Base-by-base conservation (phyloP, 2,113 vertebrate genomes). In the Cephalopterus ornatus region DNA sequence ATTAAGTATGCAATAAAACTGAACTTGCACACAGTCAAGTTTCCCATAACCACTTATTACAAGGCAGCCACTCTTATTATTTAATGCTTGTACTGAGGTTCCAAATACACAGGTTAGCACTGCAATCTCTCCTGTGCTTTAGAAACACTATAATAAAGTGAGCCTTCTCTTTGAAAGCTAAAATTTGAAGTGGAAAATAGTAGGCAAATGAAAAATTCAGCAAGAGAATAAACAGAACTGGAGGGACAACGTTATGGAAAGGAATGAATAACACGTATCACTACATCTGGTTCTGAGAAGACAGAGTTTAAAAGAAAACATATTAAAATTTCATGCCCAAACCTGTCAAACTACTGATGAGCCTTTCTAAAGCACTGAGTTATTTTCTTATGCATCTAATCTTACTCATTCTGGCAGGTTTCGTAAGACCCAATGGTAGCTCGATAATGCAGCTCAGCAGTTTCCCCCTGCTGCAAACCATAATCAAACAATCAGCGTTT, bases 261-360 rank as follows among this genome's bases (percentile, higher is more conserved):
- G 61, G 53, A 89, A 94, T 63, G 63, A 93, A 53, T 92, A 91
- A 78, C 72, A 65, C 0, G 0, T 86, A 93, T 72, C 44, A 52
- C 83, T 71, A 89, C 75, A 95, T 81, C 75, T 93, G 72, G 2
- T 85, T 90, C 92, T 75, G 68, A 81, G 92, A 93, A 92, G 74
- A 85, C 21, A 77, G 26, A 91, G 44, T 92, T 94, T 93, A 80
- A 81, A 95, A 92, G 90, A 92, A 86, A 93, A 85, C 88, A 88
- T 82, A 96, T 95, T 94, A 96, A 96, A 96, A 82, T 91, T 87
- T 95, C 93, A 97, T 96, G 95, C 76, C 78, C 85, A 77, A 86
- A 80, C 93, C 73, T 84, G 92, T 86, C 90, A 86, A 93, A 84
- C 59, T 77, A 56, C 92, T 68, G 65, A 73, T 3, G 21, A 92